Evolutionary conservation across 2,888 invertebrate species (phyloP).

Genomic region (Hartigia nigra): DNA sequence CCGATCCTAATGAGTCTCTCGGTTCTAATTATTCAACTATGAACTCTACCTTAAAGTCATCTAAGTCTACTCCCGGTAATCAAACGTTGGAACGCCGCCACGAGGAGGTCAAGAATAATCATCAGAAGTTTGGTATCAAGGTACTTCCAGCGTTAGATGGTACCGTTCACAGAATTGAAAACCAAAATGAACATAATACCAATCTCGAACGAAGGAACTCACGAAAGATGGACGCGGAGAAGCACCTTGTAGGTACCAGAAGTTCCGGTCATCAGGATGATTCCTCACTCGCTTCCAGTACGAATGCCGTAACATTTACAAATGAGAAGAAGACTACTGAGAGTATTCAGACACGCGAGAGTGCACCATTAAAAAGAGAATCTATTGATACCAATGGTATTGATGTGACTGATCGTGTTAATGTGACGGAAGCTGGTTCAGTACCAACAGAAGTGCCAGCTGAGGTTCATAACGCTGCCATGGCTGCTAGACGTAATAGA

Average conservation of each 20-base stretch:
- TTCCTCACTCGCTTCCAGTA: not conserved
- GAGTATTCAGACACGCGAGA: conserved; percentile 45
- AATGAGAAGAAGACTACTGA: conserved; percentile 30
- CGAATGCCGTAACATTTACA: not conserved
- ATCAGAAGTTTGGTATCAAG: conserved; percentile 76
- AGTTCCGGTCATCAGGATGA: conserved; percentile 5
- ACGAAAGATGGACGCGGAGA: conserved; percentile 48
- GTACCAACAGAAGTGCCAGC: conserved; percentile 79
- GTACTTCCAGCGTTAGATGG: conserved; percentile 68
- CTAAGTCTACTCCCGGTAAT: conserved; percentile 52
- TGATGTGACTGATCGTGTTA: conserved; percentile 40
- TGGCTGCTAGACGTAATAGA: conserved; percentile 76
- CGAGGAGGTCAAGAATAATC: conserved; percentile 69
- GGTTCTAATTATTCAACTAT: conserved; percentile 66
- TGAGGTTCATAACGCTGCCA: conserved; percentile 79
- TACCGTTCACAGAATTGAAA: conserved; percentile 60
- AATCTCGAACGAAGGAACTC: conserved; percentile 62
- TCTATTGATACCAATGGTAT: conserved; percentile 33
- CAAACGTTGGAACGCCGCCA: conserved; percentile 57
- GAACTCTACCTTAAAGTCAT: conserved; percentile 57
- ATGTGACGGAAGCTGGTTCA: conserved; percentile 64
- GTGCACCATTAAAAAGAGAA: conserved; percentile 21
- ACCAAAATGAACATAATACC: conserved; percentile 62
- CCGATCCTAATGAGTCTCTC: conserved; percentile 63
- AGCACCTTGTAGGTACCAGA: conserved; percentile 17